Conservation (phyloP, 1,140 invertebrate species). For the Polypedilum vanderplanki region DNA sequence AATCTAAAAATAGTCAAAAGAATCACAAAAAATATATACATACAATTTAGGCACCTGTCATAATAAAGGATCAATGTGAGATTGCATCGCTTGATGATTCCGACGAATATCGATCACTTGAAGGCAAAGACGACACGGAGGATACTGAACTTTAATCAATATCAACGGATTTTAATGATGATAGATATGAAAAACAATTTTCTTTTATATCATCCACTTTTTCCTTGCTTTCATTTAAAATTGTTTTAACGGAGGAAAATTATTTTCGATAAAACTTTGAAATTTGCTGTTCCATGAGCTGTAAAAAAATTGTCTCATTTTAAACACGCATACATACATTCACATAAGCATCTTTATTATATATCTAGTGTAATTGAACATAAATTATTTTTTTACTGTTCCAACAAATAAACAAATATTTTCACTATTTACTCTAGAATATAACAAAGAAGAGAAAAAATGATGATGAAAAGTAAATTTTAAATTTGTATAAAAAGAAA, state of each 20-base stretch:
- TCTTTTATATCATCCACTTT: background rate
- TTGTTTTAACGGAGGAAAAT: background rate
- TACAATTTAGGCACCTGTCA: background rate
- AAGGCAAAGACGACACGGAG: conserved; percentile 38
- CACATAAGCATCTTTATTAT: background rate
- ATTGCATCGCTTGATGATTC: conserved; percentile 37
- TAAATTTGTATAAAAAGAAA: too few species aligned
- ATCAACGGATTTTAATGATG: background rate
- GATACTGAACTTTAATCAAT: conserved; percentile 30
- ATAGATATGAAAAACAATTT: background rate
- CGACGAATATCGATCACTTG: conserved; percentile 43
- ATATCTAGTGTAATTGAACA: background rate
- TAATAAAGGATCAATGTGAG: background rate
- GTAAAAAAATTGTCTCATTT: background rate
- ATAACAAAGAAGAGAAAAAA: too few species aligned
- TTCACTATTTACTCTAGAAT: too few species aligned
- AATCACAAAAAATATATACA: background rate
- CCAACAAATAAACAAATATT: too few species aligned
- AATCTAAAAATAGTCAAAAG: conserved; percentile 7
- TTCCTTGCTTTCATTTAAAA: background rate
- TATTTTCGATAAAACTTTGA: background rate
- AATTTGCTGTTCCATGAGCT: background rate
- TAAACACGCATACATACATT: background rate
- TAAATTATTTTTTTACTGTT: too few species aligned
- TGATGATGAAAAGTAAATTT: too few species aligned